phyloP scores from a whole-genome alignment of 2,888 invertebrate genomes.

The Leucoma salicis region DNA sequence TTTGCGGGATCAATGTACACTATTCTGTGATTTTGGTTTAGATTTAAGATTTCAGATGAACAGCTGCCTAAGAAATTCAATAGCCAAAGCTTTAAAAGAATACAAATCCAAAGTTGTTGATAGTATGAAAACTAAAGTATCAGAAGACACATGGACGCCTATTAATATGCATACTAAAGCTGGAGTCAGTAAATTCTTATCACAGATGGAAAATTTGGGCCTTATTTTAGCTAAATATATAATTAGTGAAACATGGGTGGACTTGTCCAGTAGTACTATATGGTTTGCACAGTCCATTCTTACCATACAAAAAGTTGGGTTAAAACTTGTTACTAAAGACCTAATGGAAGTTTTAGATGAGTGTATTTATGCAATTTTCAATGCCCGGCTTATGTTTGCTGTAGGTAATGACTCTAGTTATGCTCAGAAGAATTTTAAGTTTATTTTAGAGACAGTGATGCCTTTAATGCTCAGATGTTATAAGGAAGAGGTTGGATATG shows the following conservation, averaged over 20 bases:
- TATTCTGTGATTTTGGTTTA: conserved; percentile 87
- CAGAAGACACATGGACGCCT: conserved; percentile 94
- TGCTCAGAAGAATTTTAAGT: conserved; percentile 85
- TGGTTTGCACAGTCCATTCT: conserved; percentile 90
- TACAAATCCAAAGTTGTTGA: conserved; percentile 91
- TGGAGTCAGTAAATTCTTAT: conserved; percentile 85
- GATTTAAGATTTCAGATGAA: conserved; percentile 96
- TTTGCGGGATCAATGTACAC: conserved; percentile 86
- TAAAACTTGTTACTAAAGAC: conserved; percentile 88
- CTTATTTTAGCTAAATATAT: conserved; percentile 85
- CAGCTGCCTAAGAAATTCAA: conserved; percentile 89
- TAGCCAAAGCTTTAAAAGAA: conserved; percentile 89
- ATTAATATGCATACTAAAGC: conserved; percentile 89
- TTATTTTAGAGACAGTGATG: conserved; percentile 85
- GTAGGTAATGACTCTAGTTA: conserved; percentile 69
- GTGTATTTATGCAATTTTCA: conserved; percentile 87
- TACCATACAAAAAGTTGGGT: conserved; percentile 88
- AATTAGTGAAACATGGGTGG: conserved; percentile 85
- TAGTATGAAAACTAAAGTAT: conserved; percentile 87
- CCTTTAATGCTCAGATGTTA: conserved; percentile 84
- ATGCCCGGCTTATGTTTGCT: conserved; percentile 85
- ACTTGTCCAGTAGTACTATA: conserved; percentile 90
- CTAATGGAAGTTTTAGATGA: conserved; percentile 88
- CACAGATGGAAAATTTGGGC: conserved; percentile 87
- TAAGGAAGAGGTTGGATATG: conserved; percentile 82